Evolutionary conservation across 2,113 vertebrate genomes (phyloP).

Genomic region (Calidris pugnax): DNA sequence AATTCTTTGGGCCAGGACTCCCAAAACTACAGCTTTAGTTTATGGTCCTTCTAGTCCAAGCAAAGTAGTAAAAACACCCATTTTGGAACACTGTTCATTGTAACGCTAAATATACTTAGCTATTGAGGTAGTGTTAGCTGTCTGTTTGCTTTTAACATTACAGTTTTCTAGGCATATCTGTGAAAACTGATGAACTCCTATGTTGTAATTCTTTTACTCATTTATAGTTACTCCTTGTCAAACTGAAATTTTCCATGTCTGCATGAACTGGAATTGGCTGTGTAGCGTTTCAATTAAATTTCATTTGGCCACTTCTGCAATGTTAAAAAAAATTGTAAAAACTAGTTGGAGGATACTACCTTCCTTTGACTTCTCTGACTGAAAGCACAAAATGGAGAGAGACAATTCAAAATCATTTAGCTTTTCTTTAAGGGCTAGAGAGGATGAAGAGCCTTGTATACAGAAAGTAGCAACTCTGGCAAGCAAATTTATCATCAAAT

Average conservation of each 20-base stretch:
- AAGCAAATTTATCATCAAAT: background rate
- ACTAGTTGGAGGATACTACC: background rate
- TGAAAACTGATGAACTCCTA: background rate
- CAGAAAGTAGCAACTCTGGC: background rate
- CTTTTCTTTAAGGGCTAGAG: background rate
- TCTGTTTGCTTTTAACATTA: background rate
- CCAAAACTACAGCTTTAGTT: background rate
- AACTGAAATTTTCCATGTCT: background rate
- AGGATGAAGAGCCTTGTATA: background rate
- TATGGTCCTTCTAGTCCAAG: background rate
- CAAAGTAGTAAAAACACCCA: background rate
- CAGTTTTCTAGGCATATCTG: background rate
- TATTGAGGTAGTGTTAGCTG: background rate
- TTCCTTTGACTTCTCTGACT: background rate
- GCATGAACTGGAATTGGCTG: background rate
- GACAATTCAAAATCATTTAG: background rate
- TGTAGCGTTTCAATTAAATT: background rate
- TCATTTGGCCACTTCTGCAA: background rate
- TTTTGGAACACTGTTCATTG: background rate
- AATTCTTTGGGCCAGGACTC: background rate
- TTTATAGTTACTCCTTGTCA: background rate
- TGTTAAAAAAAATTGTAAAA: background rate
- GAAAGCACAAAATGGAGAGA: background rate
- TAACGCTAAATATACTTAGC: background rate
- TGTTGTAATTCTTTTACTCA: background rate